These are phyloP conservation scores for Loris lydekkerianus DNA, from an alignment of 2,797 vertebrate species.

Conservation along the genomic window DNA sequence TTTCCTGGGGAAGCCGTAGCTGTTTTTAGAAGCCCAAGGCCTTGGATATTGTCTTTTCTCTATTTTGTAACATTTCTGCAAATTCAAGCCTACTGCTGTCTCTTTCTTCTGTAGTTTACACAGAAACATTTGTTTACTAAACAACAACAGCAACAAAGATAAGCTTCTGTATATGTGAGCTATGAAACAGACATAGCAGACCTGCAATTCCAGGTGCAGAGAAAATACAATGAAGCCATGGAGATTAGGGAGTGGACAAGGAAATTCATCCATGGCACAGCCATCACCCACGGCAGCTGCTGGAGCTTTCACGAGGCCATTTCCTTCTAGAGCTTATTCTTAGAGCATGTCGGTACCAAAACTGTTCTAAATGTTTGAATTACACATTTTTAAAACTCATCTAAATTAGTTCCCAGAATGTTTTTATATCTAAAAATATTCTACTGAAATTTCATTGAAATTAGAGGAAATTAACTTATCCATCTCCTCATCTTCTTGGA, in stretches of 20 bases:
- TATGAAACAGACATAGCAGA: constrained; percentile 25
- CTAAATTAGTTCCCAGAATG: constrained; percentile 4
- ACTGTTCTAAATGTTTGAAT: constrained; percentile 47
- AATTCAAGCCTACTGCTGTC: constrained; percentile 13
- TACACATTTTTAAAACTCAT: neutral
- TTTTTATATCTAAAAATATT: constrained; percentile 53
- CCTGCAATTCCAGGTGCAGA: neutral
- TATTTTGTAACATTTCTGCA: constrained; percentile 55
- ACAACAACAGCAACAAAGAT: neutral
- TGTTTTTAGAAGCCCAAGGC: neutral
- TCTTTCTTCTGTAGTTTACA: constrained; percentile 31
- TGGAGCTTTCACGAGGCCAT: neutral
- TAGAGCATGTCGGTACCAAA: neutral
- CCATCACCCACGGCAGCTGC: neutral
- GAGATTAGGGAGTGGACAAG: neutral
- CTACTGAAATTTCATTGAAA: neutral
- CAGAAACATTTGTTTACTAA: constrained; percentile 42
- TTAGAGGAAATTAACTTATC: constrained; percentile 1
- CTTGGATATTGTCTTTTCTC: neutral
- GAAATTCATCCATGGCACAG: neutral
- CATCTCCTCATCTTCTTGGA: neutral
- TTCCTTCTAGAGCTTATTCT: neutral
- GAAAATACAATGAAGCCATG: neutral
- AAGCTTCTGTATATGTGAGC: neutral
- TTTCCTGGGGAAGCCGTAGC: neutral